Conservation (phyloP, 2,888 invertebrate species). For the Halictus quadricinctus region DNA sequence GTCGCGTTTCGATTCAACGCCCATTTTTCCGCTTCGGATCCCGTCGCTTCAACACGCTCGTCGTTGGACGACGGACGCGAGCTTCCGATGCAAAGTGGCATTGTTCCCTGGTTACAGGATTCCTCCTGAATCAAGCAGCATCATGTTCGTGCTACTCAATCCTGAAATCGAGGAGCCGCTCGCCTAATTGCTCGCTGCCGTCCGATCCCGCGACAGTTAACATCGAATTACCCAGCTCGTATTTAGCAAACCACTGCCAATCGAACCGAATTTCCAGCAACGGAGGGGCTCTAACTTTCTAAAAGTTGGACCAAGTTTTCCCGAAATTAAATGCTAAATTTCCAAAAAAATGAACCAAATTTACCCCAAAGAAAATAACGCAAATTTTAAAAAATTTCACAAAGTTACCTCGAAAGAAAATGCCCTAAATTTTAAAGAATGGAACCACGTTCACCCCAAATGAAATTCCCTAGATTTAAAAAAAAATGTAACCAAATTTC, state of each 20-base stretch:
- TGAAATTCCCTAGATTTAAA: too few relatives aligned
- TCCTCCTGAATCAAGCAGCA: slow-evolving; percentile 4
- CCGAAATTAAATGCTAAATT: too few relatives aligned
- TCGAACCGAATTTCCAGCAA: neutral
- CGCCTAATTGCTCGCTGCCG: neutral
- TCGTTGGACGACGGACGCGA: neutral
- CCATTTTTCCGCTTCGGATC: slow-evolving; percentile 18
- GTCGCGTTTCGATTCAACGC: slow-evolving; percentile 43
- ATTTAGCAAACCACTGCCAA: neutral
- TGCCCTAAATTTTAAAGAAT: too few relatives aligned
- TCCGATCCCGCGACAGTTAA: neutral
- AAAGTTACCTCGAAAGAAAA: too few relatives aligned
- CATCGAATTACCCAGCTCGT: neutral
- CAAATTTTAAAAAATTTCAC: too few relatives aligned
- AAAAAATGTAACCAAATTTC: too few relatives aligned
- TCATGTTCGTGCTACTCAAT: neutral
- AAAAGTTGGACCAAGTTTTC: too few relatives aligned
- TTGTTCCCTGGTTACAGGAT: slow-evolving; percentile 45
- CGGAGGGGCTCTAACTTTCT: too few relatives aligned
- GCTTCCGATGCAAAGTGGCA: slow-evolving; percentile 34
- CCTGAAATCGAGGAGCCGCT: neutral
- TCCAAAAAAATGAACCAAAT: too few relatives aligned
- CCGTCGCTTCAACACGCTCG: slow-evolving; percentile 10
- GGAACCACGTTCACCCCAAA: too few relatives aligned
- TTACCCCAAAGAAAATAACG: too few relatives aligned